These are phyloP conservation scores for Hyposmocoma kahamanoa DNA, from an alignment of 1,140 invertebrate genomes.

Conservation along the genomic window DNA sequence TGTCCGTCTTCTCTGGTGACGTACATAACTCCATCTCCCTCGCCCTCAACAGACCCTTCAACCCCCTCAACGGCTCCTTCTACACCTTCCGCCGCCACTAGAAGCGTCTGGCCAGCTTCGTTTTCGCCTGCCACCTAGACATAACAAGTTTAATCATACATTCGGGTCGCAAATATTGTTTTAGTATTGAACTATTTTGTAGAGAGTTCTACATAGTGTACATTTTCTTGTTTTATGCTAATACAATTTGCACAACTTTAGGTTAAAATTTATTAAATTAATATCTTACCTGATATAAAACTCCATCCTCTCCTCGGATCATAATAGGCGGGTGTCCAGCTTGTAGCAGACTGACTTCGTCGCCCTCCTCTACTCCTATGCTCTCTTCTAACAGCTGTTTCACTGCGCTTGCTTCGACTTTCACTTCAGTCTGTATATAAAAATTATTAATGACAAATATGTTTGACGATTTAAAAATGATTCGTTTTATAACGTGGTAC, in stretches of 20 bases:
- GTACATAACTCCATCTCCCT: slow-evolving; percentile 75
- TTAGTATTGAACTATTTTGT: too few relatives aligned
- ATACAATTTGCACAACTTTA: too few relatives aligned
- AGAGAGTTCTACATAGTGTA: too few relatives aligned
- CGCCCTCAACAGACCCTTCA: slow-evolving; percentile 76
- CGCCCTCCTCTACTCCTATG: slow-evolving; percentile 44
- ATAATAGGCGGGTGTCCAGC: slow-evolving; percentile 74
- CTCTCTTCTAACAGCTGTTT: slow-evolving; percentile 60
- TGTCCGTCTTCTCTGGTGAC: slow-evolving; percentile 74
- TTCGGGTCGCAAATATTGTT: too few relatives aligned
- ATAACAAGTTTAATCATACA: too few relatives aligned
- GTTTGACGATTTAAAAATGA: too few relatives aligned
- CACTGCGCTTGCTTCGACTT: slow-evolving; percentile 58
- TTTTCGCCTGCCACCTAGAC: slow-evolving; percentile 82
- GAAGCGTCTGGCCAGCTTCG: slow-evolving; percentile 82
- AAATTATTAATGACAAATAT: not conserved
- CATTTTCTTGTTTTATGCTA: too few relatives aligned
- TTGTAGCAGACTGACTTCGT: slow-evolving; percentile 47
- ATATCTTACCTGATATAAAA: slow-evolving; percentile 74
- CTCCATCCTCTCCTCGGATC: slow-evolving; percentile 80
- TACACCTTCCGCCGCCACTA: slow-evolving; percentile 79
- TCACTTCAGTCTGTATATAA: slow-evolving; percentile 49
- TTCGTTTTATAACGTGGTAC: too few relatives aligned
- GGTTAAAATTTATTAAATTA: too few relatives aligned
- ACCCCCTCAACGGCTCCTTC: slow-evolving; percentile 84